Evolutionary conservation across 2,113 vertebrate genomes (phyloP).

Genomic region (Rhipidura dahli): DNA sequence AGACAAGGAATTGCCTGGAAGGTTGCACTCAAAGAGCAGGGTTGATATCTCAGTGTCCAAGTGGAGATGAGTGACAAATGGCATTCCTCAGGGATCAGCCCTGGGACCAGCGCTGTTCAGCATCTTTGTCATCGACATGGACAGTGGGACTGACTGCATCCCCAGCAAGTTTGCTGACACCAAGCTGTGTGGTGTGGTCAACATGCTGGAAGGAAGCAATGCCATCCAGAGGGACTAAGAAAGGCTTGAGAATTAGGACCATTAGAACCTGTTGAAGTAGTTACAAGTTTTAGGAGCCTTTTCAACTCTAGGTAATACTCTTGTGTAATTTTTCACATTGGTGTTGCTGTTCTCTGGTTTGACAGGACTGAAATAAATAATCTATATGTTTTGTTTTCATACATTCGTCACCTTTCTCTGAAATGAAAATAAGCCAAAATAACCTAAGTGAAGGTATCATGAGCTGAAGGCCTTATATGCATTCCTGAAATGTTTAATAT

Average conservation of each 20-base stretch:
- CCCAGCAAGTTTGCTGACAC: not conserved
- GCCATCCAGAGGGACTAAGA: not conserved
- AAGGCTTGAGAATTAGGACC: not conserved
- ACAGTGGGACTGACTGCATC: not conserved
- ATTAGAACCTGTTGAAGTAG: not conserved
- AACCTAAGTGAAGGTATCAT: not conserved
- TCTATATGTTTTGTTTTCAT: not conserved
- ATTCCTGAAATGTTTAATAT: not conserved
- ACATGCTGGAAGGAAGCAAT: not conserved
- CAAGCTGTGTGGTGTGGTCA: not conserved
- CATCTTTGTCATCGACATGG: not conserved
- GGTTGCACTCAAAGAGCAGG: not conserved
- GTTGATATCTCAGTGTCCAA: no score
- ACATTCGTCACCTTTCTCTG: not conserved
- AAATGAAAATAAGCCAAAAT: not conserved
- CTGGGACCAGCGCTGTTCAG: rapidly evolving
- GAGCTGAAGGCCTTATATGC: not conserved
- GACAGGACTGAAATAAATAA: not conserved
- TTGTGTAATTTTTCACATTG: not conserved
- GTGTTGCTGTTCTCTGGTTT: not conserved
- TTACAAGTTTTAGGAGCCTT: not conserved
- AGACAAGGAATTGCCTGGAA: not conserved
- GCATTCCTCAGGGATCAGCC: not conserved
- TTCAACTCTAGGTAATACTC: not conserved
- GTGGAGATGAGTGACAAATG: not conserved